Evolutionary conservation across 2,888 invertebrate species (phyloP).

Genomic region (Halictus ligatus): DNA sequence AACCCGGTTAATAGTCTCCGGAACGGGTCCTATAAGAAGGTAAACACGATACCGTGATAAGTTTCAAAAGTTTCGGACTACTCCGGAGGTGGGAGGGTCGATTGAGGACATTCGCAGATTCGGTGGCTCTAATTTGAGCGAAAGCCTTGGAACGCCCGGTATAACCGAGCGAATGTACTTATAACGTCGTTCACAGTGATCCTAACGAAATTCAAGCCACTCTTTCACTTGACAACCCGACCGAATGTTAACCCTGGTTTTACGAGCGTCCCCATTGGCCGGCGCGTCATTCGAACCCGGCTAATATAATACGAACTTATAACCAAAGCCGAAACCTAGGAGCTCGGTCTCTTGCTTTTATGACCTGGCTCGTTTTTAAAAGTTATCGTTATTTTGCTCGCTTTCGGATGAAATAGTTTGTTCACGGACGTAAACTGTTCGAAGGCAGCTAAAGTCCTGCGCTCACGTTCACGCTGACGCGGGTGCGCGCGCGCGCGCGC

Average conservation of each 20-base stretch:
- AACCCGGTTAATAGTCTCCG: not conserved
- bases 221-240: constrained; percentile 83
- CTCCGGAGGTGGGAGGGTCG: no score
- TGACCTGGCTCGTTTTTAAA: constrained; percentile 82
- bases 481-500: not conserved
- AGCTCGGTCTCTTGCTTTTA: constrained; percentile 78
- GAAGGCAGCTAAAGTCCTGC: constrained; percentile 54
- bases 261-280: constrained; percentile 82
- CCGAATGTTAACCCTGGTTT: constrained; percentile 83
- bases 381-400: constrained; percentile 83
- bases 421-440: constrained; percentile 70
- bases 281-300: constrained; percentile 78
- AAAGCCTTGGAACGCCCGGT: constrained; percentile 45
- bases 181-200: constrained; percentile 77
- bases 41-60: not conserved
- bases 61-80: not conserved
- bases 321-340: constrained; percentile 83
- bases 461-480: not conserved
- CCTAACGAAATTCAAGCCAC: constrained; percentile 81
- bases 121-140: constrained; percentile 42
- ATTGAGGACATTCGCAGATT: constrained; percentile 8
- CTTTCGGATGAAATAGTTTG: constrained; percentile 80
- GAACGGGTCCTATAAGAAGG: not conserved
- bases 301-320: constrained; percentile 84
- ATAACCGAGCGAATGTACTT: constrained; percentile 64